phyloP scores from a whole-genome alignment of 53 echinoderm and acorn worm species.

The Apostichopus leukothele region DNA sequence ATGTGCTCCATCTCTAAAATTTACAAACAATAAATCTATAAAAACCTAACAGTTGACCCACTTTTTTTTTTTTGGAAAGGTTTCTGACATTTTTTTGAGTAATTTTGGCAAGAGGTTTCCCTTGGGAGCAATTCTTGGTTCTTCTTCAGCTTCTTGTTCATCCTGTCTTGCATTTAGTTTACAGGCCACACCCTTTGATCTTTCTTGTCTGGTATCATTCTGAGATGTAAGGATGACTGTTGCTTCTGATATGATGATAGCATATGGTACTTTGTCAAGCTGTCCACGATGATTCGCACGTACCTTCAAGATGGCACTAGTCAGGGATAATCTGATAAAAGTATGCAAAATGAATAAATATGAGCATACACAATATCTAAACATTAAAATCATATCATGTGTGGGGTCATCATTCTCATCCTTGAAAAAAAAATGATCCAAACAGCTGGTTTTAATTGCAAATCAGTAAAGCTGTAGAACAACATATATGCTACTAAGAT shows the following conservation, averaged over 20 bases:
- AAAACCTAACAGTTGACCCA: not conserved
- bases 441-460: no score
- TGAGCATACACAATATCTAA: no score
- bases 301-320: constrained; percentile 35
- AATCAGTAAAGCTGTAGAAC: no score
- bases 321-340: constrained; percentile 9
- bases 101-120: constrained; percentile 14
- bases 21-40: no score
- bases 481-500: no score
- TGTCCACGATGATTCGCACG: constrained; percentile 29
- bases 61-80: constrained; percentile 15
- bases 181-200: constrained; percentile 1
- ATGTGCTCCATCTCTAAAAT: no score
- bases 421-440: no score
- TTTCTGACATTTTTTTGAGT: constrained; percentile 7
- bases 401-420: no score
- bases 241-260: constrained; percentile 14
- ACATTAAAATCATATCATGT: no score
- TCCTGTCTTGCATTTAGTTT: not conserved
- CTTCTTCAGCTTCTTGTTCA: not conserved
- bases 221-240: not conserved
- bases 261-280: constrained; percentile 36
- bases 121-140: not conserved
- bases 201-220: not conserved
- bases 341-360: no score